Conservation (phyloP, 1,140 invertebrate genomes). For the Musca vetustissima region DNA sequence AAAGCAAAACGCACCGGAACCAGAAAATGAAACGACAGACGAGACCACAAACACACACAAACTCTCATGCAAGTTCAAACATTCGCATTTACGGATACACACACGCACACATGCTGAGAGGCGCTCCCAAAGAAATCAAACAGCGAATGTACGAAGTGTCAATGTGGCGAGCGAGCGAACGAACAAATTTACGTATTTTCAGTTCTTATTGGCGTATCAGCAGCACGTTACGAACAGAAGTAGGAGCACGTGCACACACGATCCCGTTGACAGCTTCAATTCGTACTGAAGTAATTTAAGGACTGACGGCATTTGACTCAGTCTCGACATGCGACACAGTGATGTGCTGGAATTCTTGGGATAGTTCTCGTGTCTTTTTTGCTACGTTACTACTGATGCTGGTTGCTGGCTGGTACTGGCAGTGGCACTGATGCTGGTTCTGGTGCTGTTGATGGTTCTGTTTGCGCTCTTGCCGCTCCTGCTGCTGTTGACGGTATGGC, state of each 20-base stretch:
- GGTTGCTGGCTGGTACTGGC: background rate
- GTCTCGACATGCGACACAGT: constrained; percentile 19
- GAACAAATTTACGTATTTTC: constrained; percentile 8
- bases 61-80: no score
- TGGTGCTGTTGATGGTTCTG: background rate
- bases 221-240: background rate
- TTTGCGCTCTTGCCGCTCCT: background rate
- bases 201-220: constrained; percentile 1
- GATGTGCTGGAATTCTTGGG: constrained; percentile 20
- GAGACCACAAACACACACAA: no score
- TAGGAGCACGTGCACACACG: constrained; percentile 10
- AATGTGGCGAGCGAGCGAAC: constrained; percentile 1
- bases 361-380: constrained; percentile 10
- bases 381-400: constrained; percentile 8
- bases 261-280: constrained; percentile 23
- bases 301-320: constrained; percentile 21
- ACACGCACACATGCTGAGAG: no score
- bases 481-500: background rate
- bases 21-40: no score
- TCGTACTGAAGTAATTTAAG: constrained; percentile 24
- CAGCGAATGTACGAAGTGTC: background rate
- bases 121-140: background rate
- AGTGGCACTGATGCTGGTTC: background rate
- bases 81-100: no score
- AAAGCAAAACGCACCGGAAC: no score